Evolutionary conservation across 2,888 invertebrate species (phyloP), one percentile per base, ranked within the genome.

Genomic region (Hedychridium roseum): DNA sequence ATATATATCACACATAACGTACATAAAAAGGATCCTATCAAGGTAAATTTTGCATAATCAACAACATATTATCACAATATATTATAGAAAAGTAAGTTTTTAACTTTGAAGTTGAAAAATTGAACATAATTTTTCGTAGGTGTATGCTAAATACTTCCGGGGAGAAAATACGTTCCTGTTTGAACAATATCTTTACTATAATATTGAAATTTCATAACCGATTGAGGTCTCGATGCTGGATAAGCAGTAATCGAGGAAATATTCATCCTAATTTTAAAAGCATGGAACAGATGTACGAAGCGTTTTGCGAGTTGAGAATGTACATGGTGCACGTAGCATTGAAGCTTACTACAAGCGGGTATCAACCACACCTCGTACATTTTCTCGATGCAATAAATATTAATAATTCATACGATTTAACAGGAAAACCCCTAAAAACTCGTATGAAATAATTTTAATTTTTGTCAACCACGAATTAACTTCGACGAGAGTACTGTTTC

Each of bases 11-110:
- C 91, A 92, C 61, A 87, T 88, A 6, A 81, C 80, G 0, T 92
- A 92, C 68, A 83, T 92, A 2, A 92, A 91, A 75, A 86, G 87
- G 57, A 85, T 92, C 27, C 74, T 89, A 27, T 90, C 89, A 40
- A 81, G 82, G 84, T 83, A 78, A 73, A 15, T 12, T n/a, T 18
- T n/a, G 23, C 20, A 34, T 2, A 42, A 9, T 23, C 2, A 17
- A 7, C 21, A n/a, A n/a, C 17, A n/a, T 28, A 3, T 31, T 17
- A 27, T 35, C 3, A 23, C 4, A 18, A 18, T 30, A 14, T 4
- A 36, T 9, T 27, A 7, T 4, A 20, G 3, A n/a, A 28, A 39
- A 27, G 15, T 20, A 1, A 2, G 11, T 32, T 14, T 26, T 15
- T 1, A 28, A 21, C 7, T 23, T 30, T 31, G 20, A 17, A 2